These are phyloP conservation scores for Patella ulyssiponensis DNA, from an alignment of 2,888 invertebrate genomes.

Conservation along the genomic window DNA sequence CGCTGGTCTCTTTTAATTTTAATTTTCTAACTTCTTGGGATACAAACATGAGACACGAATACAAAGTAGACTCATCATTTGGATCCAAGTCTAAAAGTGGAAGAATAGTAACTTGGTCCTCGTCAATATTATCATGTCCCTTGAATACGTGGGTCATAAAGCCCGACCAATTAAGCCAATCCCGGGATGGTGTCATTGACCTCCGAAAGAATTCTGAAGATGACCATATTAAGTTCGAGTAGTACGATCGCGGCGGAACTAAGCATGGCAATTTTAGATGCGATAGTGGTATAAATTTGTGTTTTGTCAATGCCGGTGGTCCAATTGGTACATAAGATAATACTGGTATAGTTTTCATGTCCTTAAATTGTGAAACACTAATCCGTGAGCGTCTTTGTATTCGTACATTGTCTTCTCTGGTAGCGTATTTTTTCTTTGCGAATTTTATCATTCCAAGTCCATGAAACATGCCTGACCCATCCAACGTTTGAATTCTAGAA, in stretches of 20 bases:
- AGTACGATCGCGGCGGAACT: neutral
- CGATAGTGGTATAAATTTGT: neutral
- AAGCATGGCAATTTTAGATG: neutral
- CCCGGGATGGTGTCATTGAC: neutral
- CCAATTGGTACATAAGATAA: neutral
- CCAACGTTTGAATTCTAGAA: neutral
- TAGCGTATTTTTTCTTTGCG: neutral
- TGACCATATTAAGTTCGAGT: neutral
- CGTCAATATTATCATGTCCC: neutral
- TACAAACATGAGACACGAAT: neutral
- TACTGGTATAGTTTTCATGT: neutral
- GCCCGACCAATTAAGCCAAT: neutral
- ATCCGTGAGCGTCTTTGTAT: neutral
- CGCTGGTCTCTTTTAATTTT: no score
- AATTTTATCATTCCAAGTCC: neutral
- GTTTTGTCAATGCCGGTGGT: neutral
- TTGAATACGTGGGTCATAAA: neutral
- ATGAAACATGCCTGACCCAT: neutral
- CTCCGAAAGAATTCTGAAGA: neutral
- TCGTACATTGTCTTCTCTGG: neutral
- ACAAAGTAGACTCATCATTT: neutral
- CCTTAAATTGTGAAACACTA: neutral
- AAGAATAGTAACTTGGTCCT: neutral
- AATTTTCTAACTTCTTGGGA: no score
- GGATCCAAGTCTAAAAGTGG: neutral